Percentiles rank a stretch among this genome's conserved stretches.
Conservation (phyloP, 1,140 invertebrate genomes). For the Philotrypesis tridentata region DNA sequence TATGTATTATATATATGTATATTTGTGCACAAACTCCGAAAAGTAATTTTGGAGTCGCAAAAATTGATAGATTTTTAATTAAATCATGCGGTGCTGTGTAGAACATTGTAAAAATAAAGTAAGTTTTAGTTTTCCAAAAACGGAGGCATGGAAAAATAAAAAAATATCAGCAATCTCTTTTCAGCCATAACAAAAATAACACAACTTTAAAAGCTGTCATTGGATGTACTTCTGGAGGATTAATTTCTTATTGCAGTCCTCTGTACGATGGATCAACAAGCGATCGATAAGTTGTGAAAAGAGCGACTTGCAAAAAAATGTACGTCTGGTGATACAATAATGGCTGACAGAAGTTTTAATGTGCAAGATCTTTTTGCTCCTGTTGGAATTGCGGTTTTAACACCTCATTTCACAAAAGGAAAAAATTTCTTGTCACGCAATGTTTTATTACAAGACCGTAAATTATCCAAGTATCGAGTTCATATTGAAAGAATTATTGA, state of each 20-base stretch:
- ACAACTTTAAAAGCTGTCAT: neutral
- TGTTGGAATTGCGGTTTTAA: neutral
- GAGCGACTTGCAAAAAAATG: neutral
- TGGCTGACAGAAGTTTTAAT: neutral
- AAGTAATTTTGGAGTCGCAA: too few relatives aligned
- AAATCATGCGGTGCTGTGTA: too few relatives aligned
- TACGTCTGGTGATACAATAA: neutral
- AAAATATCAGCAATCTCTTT: neutral
- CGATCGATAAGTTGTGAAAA: neutral
- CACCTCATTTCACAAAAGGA: neutral
- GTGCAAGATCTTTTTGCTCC: conserved; percentile 16
- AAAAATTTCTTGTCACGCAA: neutral
- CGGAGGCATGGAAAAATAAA: too few relatives aligned
- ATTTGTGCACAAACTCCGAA: too few relatives aligned
- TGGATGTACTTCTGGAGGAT: neutral
- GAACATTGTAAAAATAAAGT: too few relatives aligned
- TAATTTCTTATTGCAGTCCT: neutral
- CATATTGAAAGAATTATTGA: conserved; percentile 1
- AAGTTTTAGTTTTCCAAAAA: too few relatives aligned
- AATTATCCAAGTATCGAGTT: neutral
- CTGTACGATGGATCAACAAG: neutral
- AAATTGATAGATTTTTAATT: too few relatives aligned
- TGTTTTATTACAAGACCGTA: neutral
- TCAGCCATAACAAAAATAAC: conserved; percentile 3
- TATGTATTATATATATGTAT: too few relatives aligned